Evolutionary conservation across 2,797 vertebrate genomes (phyloP), one percentile per base, ranked within the genome.

Genomic region (Bryconaethiops microstoma): DNA sequence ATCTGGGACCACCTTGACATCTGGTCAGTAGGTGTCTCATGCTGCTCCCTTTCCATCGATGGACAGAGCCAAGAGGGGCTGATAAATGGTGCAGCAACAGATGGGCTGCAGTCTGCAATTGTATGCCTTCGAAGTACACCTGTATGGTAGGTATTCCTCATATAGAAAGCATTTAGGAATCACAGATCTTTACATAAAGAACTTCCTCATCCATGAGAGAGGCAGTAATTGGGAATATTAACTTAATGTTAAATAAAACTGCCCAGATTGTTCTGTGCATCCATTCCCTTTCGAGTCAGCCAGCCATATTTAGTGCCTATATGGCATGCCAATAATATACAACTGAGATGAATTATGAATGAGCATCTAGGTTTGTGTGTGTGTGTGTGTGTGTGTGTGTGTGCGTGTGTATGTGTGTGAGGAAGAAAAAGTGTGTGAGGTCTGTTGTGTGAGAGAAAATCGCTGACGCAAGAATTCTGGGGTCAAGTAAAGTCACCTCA

Each of bases 261-360:
- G 59, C 19, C 48, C 29, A n/a, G 70, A 52, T n/a, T 19, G 21
- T 14, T 17, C 13, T 29, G 21, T 19, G 62, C 63, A 76, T 68
- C 55, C 45, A 35, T 74, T 76, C 25, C 77, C 35, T 60, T 55
- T 48, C 0, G 13, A 68, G 35, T 52, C 54, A 71, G 21, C 67
- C 21, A 40, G 72, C 70, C 59, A 65, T 72, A 19, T 25, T 69
- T 62, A 35, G 21, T 64, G 35, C 65, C 48, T 5, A 65, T 67
- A 52, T 19, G 2, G 68, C 17, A 39, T 57, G 25, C 70, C 70
- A 73, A 79, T 71, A 62, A 79, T 72, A 79, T 65, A 52, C 40
- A 76, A 59, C 73, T 60, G 50, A 78, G 69, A 83, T 83, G 59
- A 78, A 80, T 77, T 74, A 81, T 81, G 70, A 83, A 83, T 83